A percentile compares a stretch with the other conserved stretches of the same genome.
Conservation (phyloP, 2,888 invertebrate genomes). For the Drosophila yooni region DNA sequence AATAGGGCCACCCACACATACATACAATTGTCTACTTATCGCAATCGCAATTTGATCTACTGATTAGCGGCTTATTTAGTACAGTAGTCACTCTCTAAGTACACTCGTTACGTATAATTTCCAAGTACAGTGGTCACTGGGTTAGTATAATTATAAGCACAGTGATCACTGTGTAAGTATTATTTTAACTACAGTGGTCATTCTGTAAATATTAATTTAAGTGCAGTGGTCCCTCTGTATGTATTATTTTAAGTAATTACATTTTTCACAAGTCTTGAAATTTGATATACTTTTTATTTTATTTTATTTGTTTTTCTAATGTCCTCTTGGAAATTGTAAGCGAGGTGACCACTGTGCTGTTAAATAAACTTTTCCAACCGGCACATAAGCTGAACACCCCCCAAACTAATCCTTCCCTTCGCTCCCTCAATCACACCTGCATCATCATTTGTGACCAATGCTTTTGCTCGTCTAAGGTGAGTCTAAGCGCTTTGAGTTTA, state of each 20-base stretch:
- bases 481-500: constrained; percentile 74
- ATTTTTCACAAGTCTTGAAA: background rate
- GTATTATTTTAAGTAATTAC: no score
- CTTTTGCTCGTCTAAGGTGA: constrained; percentile 13
- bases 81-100: background rate
- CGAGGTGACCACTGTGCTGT: constrained; percentile 8
- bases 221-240: no score
- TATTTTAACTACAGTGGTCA: background rate
- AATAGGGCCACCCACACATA: constrained; percentile 23
- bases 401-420: constrained; percentile 6
- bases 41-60: constrained; percentile 41
- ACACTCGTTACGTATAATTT: no score
- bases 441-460: constrained; percentile 27
- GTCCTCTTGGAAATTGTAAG: background rate
- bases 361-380: constrained; percentile 53
- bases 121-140: background rate
- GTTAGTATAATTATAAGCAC: background rate
- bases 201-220: no score
- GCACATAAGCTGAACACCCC: constrained; percentile 46
- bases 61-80: constrained; percentile 39
- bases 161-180: background rate
- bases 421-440: background rate
- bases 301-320: background rate
- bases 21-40: constrained; percentile 31
- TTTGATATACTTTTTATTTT: background rate